Percentiles rank a stretch among this genome's conserved stretches.
Evolutionary conservation across 2,113 vertebrate genomes (phyloP).

Genomic region (Mobula birostris): DNA sequence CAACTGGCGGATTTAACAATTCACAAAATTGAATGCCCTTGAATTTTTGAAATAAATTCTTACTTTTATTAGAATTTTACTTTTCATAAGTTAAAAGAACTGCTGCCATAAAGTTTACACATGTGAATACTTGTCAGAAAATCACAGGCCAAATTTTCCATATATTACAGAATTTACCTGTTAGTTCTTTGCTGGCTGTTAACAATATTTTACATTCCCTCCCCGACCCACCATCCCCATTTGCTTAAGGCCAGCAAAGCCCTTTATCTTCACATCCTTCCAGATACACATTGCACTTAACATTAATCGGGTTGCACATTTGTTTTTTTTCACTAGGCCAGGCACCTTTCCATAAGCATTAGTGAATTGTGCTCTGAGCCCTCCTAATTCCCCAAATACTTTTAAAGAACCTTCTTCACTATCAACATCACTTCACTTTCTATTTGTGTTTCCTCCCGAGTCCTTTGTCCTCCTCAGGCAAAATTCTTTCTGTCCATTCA

Average conservation of each 20-base stretch:
- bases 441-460: conserved; percentile 4
- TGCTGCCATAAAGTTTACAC: no score
- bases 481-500: conserved; percentile 7
- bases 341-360: background rate
- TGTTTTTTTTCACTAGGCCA: background rate
- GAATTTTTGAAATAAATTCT: background rate
- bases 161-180: background rate
- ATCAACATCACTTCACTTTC: background rate
- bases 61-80: background rate
- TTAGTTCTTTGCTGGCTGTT: background rate
- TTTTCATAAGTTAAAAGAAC: background rate
- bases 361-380: background rate
- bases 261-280: background rate
- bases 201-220: background rate
- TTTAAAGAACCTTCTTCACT: background rate
- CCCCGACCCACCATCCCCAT: background rate
- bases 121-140: background rate
- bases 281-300: background rate
- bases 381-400: background rate
- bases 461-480: background rate
- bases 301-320: background rate
- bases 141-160: background rate
- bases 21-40: background rate
- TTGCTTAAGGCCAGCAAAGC: background rate
- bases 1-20: background rate